These are phyloP conservation scores for Phoenicopterus ruber DNA, from an alignment of 2,113 vertebrate species.

Conservation along the genomic window DNA sequence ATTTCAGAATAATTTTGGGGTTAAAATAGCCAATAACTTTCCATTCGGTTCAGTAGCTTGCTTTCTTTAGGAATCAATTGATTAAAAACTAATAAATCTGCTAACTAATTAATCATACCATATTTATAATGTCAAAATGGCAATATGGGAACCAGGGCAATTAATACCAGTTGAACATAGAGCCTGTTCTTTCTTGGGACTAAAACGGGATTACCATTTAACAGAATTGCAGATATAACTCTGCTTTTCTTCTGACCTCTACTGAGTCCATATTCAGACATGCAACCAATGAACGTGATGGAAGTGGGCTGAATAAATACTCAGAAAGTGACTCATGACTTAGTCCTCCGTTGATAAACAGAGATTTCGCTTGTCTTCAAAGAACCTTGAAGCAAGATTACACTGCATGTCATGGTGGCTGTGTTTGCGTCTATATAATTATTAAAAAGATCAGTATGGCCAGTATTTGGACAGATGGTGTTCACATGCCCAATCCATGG, in stretches of 20 bases:
- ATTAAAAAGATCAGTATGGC: slow-evolving; percentile 39
- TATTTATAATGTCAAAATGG: not conserved
- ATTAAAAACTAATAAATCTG: not conserved
- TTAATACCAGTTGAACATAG: not conserved
- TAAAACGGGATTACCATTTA: not conserved
- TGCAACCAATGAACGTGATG: not conserved
- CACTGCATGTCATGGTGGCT: not conserved
- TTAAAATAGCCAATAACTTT: not conserved
- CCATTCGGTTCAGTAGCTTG: not conserved
- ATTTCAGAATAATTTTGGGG: not conserved
- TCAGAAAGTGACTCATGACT: not conserved
- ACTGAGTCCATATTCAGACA: not conserved
- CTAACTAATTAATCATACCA: not conserved
- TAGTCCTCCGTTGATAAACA: not conserved
- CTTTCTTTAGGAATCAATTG: not conserved
- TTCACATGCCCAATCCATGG: slow-evolving; percentile 25
- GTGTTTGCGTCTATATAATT: slow-evolving; percentile 23
- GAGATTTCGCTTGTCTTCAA: slow-evolving; percentile 13
- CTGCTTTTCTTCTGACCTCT: not conserved
- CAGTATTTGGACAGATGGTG: slow-evolving; percentile 54
- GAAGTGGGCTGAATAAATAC: not conserved
- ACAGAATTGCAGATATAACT: not conserved
- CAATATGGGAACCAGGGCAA: not conserved
- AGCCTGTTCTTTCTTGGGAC: not conserved
- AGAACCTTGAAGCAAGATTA: slow-evolving; percentile 13